Evolutionary conservation across 2,797 vertebrate genomes (phyloP).

Genomic region (Lepidocolaptes lacrymiger): DNA sequence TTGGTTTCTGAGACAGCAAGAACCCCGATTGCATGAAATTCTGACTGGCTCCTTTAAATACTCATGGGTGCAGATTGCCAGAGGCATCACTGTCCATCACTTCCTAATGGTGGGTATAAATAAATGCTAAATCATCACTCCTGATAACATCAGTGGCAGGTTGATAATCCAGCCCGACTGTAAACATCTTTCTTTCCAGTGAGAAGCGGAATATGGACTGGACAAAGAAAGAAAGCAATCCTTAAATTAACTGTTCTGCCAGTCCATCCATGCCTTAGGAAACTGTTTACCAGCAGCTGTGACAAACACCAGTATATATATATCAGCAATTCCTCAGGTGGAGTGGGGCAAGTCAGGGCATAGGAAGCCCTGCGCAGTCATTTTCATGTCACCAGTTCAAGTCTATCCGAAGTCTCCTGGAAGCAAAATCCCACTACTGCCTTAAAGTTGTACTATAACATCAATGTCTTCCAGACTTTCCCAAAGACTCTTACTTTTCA

Average conservation of each 20-base stretch:
- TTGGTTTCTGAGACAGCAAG: constrained; percentile 67
- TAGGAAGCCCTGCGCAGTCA: not conserved
- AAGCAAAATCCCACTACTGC: not conserved
- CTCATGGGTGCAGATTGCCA: not conserved
- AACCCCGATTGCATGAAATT: not conserved
- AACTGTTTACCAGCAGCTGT: not conserved
- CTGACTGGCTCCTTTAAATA: constrained; percentile 64
- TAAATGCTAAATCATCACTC: constrained; percentile 50
- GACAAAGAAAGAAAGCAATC: not conserved
- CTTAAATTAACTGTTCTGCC: not conserved
- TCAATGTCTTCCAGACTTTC: not conserved
- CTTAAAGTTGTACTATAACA: not conserved
- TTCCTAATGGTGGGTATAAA: constrained; percentile 33
- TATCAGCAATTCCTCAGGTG: not conserved
- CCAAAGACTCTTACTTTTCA: not conserved
- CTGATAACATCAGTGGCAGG: constrained; percentile 11
- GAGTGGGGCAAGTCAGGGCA: not conserved
- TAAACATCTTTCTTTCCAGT: constrained; percentile 23
- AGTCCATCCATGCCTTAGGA: not conserved
- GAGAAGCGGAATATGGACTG: not conserved
- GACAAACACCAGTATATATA: not conserved
- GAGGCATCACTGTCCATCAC: constrained; percentile 34
- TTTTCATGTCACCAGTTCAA: not conserved
- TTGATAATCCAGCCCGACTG: not conserved
- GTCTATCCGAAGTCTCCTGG: not conserved